Evolutionary conservation across 1,140 invertebrate species (phyloP), one percentile per base, ranked within the genome.

Genomic region (Pseudomyrmex dendroicus): DNA sequence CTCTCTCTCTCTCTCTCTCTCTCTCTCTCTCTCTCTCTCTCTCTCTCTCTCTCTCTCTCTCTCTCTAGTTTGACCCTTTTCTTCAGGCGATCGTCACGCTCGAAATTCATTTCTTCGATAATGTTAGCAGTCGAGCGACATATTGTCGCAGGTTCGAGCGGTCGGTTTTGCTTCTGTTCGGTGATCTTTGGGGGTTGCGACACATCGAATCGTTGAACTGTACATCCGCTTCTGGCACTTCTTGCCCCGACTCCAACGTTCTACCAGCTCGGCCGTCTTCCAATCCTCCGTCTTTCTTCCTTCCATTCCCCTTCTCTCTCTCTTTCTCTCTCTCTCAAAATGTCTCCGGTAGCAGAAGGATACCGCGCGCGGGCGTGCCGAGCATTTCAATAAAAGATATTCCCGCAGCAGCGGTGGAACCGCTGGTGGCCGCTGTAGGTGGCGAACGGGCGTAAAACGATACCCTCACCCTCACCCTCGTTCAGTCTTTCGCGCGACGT

Each of bases 381-480:
- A 86, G 86, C 86, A 84, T 87, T 87, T 87, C 86, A 86, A 86
- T 86, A 87, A 87, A 87, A 83, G 86, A 84, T 85, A 86, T 56
- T n/a, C 22, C 57, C 44, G 63, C 82, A 57, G 83, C n/a, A 67
- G 62, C 17, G 17, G 20, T 22, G 56, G n/a, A 35, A 35, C 35
- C 68, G 82, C 13, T 52, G 48, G 17, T 66, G 73, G 61, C 44
- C 62, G 25, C 63, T 35, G 50, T 35, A 50, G 20, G 61, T 83
- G 48, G 61, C 15, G 22, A 66, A 57, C 54, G 64, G 76, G 20
- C 52, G 61, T 66, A 77, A 77, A 76, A 9, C 52, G 82, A 83
- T 83, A 77, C 50, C n/a, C n/a, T 83, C 73, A 74, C 82, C 44
- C 73, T 66, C 61, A 66, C 52, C 10, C 61, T 59, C 52, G 46